Base-by-base conservation (phyloP, 2,113 vertebrate genomes). In the Dunckerocampus dactyliophorus region DNA sequence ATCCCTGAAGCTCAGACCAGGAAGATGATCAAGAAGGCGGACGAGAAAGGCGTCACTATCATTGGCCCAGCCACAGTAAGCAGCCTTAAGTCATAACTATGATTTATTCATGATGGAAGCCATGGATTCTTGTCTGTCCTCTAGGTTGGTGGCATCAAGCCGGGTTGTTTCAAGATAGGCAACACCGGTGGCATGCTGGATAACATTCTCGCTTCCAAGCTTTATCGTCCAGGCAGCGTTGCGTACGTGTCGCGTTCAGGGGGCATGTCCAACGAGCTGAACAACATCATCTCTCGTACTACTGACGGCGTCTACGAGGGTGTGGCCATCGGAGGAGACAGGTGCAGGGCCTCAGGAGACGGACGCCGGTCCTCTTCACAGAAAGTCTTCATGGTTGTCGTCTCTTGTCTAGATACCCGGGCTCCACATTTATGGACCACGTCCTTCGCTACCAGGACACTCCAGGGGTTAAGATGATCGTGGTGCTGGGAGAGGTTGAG, bases 101-200 rank as follows among this genome's bases (percentile, higher is more conserved):
- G 47, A 47, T 51, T 51, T 24, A 17, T 21, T 22, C 49, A 20
- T 10, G 7, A 20, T 21, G 11, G 11, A 51, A 21, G 12, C 13
- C 39, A 14, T 14, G 8, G 17, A 19, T 77, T 59, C 2, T 19
- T 15, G 50, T 67, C 20, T 60, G 2, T 37, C 11, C 8, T 13
- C 1, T 52, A 98, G 96, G 97, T 98, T 54, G 97, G 97, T 2
- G 97, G 96, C 58, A 98, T 99, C 80, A 99, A 98, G 72, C 96
- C 96, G 0, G 96, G 97, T 34, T 99, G 97, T 75, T 99, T 98
- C 83, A 99, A 99, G 88, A 98, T 99, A 10, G 96, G 97, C 0
- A 99, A 98, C 80, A 99, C 97, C 0, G 97, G 97, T 0, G 97
- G 97, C 3, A 99, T 98, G 97, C 88, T 99, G 81, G 97, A 99